These are phyloP conservation scores for Ceratothoa steindachneri DNA, from an alignment of 2,888 invertebrate species.

Conservation along the genomic window DNA sequence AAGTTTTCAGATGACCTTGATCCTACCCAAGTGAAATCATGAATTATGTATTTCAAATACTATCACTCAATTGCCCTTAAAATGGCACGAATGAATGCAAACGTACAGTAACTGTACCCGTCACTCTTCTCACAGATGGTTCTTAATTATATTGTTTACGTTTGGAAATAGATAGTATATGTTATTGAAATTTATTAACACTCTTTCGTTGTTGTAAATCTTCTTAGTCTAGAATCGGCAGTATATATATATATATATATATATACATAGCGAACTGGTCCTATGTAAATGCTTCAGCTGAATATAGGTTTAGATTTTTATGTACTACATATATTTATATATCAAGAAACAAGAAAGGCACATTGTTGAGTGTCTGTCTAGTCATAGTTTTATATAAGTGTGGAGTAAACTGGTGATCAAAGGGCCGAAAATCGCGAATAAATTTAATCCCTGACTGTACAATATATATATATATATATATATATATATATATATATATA, in stretches of 20 bases:
- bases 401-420: background rate
- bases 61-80: no score
- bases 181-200: no score
- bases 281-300: background rate
- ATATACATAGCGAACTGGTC: background rate
- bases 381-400: constrained; percentile 11
- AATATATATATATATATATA: no score
- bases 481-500: background rate
- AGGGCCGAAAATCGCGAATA: background rate
- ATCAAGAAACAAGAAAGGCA: constrained; percentile 56
- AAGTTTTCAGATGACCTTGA: no score
- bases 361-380: constrained; percentile 5
- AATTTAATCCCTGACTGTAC: background rate
- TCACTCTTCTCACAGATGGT: no score
- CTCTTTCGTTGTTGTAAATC: no score
- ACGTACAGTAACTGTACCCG: no score
- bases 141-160: no score
- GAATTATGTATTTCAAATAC: no score
- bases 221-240: background rate
- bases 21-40: no score
- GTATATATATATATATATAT: background rate
- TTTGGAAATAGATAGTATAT: no score
- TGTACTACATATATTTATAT: constrained; percentile 56
- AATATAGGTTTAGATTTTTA: background rate
- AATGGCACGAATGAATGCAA: no score